Conservation (phyloP, 53 echinoderm and acorn worm genomes). For the Stichopus horrens region DNA sequence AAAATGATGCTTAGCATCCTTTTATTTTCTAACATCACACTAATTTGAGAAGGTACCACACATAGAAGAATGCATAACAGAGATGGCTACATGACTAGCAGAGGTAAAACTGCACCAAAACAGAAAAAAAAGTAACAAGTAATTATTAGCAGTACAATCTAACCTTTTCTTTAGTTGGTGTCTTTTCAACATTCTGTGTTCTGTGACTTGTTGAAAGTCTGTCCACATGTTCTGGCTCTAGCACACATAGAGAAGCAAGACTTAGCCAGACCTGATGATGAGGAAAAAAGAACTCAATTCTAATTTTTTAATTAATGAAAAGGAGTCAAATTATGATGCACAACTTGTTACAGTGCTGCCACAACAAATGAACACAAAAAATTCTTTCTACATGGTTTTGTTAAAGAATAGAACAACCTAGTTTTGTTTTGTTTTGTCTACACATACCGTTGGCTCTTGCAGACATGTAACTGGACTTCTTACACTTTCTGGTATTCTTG, state of each 20-base stretch:
- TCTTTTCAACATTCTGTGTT: slow-evolving; percentile 75
- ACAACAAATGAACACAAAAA: no score
- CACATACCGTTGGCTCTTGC: slow-evolving; percentile 76
- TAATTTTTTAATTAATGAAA: no score
- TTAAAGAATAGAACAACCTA: no score
- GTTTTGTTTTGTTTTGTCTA: no score
- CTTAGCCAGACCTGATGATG: slow-evolving; percentile 83
- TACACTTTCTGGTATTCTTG: slow-evolving; percentile 80
- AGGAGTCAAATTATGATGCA: no score
- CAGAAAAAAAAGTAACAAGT: background rate
- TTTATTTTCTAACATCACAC: no score
- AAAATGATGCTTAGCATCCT: no score
- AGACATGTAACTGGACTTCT: slow-evolving; percentile 75
- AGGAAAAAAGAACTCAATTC: background rate
- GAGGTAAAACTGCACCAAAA: background rate
- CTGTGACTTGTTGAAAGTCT: slow-evolving; percentile 88
- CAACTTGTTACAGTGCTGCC: no score
- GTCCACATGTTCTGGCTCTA: slow-evolving; percentile 92
- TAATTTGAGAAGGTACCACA: no score
- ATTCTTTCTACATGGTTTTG: no score
- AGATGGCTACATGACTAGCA: background rate
- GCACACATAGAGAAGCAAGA: slow-evolving; percentile 87
- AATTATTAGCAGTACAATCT: background rate
- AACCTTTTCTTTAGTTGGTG: slow-evolving; percentile 87
- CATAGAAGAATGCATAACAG: no score